Conservation (phyloP, 2,797 vertebrate genomes). For the Garrulus glandarius region DNA sequence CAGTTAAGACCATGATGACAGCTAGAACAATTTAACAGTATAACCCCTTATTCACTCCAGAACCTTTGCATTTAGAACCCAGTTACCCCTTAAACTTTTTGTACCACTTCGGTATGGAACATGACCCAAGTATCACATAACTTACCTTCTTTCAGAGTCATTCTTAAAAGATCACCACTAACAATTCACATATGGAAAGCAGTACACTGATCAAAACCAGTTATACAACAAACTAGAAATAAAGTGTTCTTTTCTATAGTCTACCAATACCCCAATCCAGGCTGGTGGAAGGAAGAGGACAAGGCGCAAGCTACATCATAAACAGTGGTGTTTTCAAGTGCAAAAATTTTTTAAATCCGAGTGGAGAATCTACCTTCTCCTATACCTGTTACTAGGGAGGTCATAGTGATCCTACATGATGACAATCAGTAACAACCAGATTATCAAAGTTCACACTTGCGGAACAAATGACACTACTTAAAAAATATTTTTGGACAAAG, state of each 20-base stretch:
- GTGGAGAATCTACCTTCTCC: neutral
- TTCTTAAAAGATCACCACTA: neutral
- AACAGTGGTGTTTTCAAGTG: neutral
- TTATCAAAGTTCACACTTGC: neutral
- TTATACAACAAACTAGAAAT: neutral
- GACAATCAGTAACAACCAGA: rapidly evolving
- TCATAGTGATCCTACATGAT: neutral
- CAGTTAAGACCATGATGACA: neutral
- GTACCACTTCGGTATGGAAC: neutral
- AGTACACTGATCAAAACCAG: neutral
- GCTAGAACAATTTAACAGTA: neutral
- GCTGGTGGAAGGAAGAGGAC: neutral
- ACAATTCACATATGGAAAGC: neutral
- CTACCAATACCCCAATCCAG: neutral
- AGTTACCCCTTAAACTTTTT: neutral
- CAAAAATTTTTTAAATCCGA: neutral
- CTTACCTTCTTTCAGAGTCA: neutral
- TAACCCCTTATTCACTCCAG: neutral
- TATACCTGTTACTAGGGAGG: neutral
- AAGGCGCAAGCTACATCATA: neutral
- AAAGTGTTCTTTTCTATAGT: neutral
- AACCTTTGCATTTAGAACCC: neutral
- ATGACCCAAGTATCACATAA: neutral
- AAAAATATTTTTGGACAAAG: neutral
- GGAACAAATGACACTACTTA: neutral